phyloP scores from a whole-genome alignment of 2,888 invertebrate species.

The Noctua janthe region DNA sequence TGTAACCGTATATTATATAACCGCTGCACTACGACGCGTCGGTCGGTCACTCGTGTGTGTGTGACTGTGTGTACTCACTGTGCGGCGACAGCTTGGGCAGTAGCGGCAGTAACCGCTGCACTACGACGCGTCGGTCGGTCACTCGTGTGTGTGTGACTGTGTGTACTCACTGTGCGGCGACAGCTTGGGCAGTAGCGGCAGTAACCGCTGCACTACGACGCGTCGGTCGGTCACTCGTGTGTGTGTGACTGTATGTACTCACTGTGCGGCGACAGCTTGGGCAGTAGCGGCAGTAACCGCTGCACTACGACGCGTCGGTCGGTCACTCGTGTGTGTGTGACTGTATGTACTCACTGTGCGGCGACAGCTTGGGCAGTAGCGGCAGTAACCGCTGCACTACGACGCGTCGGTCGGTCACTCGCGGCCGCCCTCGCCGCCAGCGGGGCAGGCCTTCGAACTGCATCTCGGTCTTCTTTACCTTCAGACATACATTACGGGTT shows the following conservation, averaged over 20 bases:
- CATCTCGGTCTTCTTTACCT: slow-evolving; percentile 69
- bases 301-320: too few species aligned
- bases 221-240: too few species aligned
- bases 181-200: too few species aligned
- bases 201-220: too few species aligned
- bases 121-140: too few species aligned
- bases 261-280: slow-evolving; percentile 28
- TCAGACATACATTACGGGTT: neutral
- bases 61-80: slow-evolving; percentile 1
- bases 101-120: slow-evolving; percentile 14
- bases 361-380: slow-evolving; percentile 37
- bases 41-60: neutral
- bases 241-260: neutral
- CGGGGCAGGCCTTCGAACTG: slow-evolving; percentile 79
- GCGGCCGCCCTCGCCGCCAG: slow-evolving; percentile 81
- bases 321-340: neutral
- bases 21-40: too few species aligned
- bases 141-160: neutral
- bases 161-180: neutral
- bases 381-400: slow-evolving; percentile 8
- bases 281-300: slow-evolving; percentile 30
- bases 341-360: neutral
- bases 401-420: slow-evolving; percentile 44
- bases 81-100: slow-evolving; percentile 36
- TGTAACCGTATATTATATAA: too few species aligned